Conservation (phyloP, 1,140 invertebrate genomes). For the Eufriesea mexicana region DNA sequence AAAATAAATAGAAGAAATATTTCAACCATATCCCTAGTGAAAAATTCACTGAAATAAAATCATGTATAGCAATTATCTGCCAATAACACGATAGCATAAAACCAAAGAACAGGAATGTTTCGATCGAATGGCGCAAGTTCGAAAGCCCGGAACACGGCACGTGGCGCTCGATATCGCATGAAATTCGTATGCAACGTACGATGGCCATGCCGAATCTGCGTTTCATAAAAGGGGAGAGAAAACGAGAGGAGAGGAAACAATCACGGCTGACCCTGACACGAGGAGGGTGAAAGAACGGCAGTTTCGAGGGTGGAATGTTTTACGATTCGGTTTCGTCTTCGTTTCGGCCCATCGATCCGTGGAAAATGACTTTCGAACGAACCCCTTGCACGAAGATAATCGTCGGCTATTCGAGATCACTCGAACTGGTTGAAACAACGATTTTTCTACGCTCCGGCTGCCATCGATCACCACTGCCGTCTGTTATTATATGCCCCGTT, state of each 20-base stretch:
- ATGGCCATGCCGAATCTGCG: no score
- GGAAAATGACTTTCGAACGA: constrained; percentile 27
- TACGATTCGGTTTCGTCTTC: constrained; percentile 23
- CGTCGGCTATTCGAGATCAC: constrained; percentile 25
- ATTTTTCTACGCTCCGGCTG: constrained; percentile 18
- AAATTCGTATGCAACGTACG: no score
- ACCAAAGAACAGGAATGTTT: no score
- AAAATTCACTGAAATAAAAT: no score
- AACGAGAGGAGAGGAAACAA: not conserved
- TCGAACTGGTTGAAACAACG: constrained; percentile 20
- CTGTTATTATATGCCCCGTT: constrained; percentile 51
- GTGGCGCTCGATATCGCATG: no score
- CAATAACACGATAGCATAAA: no score
- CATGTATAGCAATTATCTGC: no score
- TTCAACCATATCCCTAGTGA: no score
- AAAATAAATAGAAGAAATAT: no score
- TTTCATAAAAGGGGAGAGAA: not conserved
- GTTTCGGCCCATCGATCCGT: constrained; percentile 16
- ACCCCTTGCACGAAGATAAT: constrained; percentile 28
- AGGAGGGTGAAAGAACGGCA: not conserved
- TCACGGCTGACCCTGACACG: constrained; percentile 4
- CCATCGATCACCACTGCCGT: constrained; percentile 37
- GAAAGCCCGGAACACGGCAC: no score
- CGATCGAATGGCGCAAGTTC: no score
- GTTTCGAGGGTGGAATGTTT: constrained; percentile 22